phyloP scores from a whole-genome alignment of 1,140 invertebrate species.

The Pinna nobilis region DNA sequence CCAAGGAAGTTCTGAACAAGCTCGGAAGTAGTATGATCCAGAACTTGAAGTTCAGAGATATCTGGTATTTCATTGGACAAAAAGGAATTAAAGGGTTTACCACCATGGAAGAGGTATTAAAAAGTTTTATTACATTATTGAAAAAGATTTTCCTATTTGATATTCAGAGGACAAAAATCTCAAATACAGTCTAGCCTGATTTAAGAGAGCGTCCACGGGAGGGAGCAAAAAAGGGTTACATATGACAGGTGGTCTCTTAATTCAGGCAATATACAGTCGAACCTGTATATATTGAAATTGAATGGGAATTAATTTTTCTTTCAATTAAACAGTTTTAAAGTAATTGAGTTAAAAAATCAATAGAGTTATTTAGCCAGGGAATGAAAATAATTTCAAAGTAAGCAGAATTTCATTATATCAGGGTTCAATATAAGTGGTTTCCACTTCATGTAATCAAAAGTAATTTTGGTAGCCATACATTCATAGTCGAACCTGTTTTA shows the following conservation, averaged over 20 bases:
- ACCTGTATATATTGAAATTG: too few relatives aligned
- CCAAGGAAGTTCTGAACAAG: constrained; percentile 72
- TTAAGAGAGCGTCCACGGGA: neutral
- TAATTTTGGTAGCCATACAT: too few relatives aligned
- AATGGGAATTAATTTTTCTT: too few relatives aligned
- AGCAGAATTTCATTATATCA: too few relatives aligned
- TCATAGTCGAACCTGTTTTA: too few relatives aligned
- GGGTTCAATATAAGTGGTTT: too few relatives aligned
- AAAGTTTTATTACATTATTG: neutral
- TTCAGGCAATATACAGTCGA: neutral
- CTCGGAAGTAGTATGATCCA: constrained; percentile 78
- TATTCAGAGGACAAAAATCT: neutral
- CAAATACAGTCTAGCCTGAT: neutral
- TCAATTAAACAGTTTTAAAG: too few relatives aligned
- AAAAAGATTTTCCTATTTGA: neutral
- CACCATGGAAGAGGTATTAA: constrained; percentile 76
- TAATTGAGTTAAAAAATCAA: too few relatives aligned
- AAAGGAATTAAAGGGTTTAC: constrained; percentile 78
- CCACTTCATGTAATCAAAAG: too few relatives aligned
- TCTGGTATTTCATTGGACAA: constrained; percentile 79
- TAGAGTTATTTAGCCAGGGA: too few relatives aligned
- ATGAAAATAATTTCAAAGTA: too few relatives aligned
- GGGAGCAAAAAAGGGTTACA: neutral
- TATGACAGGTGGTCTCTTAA: too few relatives aligned
- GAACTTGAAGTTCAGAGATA: constrained; percentile 78